Base-by-base conservation (phyloP, 1,140 invertebrate genomes). In the Rhopalosiphum padi region DNA sequence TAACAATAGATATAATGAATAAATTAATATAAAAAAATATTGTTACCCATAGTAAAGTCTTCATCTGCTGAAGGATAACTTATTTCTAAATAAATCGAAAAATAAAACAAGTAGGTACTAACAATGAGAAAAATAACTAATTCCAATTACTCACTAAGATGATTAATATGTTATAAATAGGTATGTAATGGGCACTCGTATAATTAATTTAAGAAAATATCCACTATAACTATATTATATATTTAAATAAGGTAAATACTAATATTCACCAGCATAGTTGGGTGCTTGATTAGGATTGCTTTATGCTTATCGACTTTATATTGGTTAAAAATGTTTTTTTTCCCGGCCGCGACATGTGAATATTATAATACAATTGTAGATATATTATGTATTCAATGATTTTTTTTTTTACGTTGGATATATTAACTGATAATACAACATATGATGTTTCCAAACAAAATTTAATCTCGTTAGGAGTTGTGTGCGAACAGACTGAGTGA, bases 391-490 rank as follows among this genome's bases (percentile, higher is more conserved):
- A 77, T n/a, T 77, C 30, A 35, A n/a, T 77, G 60, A 77, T 77
- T 77, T 77, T 77, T 68, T 68, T 55, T 53, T 77, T 77, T n/a
- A 77, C n/a, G 30, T n/a, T 77, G 60, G 43, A 30, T 88, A 88
- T 88, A 53, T 88, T 51, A 51, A 88, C n/a, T 88, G n/a, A 30
- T 51, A 35, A 30, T 51, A 51, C 87, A 23, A 30, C 48, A 35
- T 51, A 88, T 53, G 87, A 55, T 90, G 89, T 90, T 90, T 90
- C 25, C 89, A 55, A 68, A 90, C 8, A 43, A 68, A 90, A 90
- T 90, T 18, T 90, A 90, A 90, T 90, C 89, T 90, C 89, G 89
- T 90, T 90, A 90, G 53, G 89, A 68, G 43, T 90, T 68, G 89
- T 90, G 89, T 90, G 89, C 55, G 89, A 90, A 90, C 89, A 60